Evolutionary conservation across 2,797 vertebrate species (phyloP).

Genomic region (Trichosurus vulpecula): DNA sequence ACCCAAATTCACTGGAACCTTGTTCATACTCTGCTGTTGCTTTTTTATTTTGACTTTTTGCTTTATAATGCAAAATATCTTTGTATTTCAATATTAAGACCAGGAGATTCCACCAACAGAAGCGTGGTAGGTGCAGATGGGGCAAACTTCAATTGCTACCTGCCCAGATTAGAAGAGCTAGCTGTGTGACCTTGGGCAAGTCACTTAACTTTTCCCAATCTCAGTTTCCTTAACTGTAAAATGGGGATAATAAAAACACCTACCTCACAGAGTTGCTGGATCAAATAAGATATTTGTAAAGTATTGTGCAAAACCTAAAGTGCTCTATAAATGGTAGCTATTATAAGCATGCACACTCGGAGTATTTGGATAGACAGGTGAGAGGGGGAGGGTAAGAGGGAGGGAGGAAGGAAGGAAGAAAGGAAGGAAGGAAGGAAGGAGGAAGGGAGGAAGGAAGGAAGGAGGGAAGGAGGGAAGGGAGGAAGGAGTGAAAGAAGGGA

Average conservation of each 20-base stretch:
- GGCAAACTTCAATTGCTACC: not conserved
- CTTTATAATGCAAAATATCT: slow-evolving; percentile 2
- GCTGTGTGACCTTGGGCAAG: not conserved
- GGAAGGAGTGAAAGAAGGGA: not conserved
- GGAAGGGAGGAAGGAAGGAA: too few relatives aligned
- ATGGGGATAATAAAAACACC: not conserved
- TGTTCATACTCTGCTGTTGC: not conserved
- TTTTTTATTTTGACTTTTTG: not conserved
- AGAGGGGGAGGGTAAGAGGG: not conserved
- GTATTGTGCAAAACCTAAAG: not conserved
- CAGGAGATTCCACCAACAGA: not conserved
- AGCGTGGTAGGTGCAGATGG: not conserved
- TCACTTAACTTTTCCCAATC: not conserved
- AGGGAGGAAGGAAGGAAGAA: too few relatives aligned
- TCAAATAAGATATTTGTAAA: not conserved
- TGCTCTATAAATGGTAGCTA: not conserved
- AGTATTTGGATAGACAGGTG: not conserved
- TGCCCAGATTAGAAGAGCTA: not conserved
- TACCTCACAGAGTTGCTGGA: not conserved
- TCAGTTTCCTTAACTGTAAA: not conserved
- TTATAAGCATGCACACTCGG: not conserved
- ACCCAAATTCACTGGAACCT: not conserved
- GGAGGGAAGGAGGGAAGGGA: too few relatives aligned
- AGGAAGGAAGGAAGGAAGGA: too few relatives aligned
- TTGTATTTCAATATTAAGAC: not conserved